These are phyloP conservation scores for Ephestia elutella DNA, from an alignment of 1,140 invertebrate genomes.

Conservation along the genomic window DNA sequence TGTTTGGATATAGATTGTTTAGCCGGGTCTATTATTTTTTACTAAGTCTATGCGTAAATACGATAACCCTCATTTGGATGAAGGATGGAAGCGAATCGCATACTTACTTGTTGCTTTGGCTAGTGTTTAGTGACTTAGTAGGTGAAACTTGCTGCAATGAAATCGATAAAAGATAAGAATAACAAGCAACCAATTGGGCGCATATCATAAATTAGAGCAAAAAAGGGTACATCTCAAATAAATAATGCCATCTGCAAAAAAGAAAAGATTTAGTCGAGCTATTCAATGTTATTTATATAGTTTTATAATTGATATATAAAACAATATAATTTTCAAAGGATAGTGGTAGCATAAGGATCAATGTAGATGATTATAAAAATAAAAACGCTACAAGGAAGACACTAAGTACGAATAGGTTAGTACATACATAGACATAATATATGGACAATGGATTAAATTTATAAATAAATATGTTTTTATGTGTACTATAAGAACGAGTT, in stretches of 20 bases:
- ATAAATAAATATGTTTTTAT: too few relatives aligned
- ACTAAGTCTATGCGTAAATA: too few relatives aligned
- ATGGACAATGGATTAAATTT: not conserved
- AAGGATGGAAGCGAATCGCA: slow-evolving; percentile 26
- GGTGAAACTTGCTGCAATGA: slow-evolving; percentile 71
- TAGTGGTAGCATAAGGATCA: too few relatives aligned
- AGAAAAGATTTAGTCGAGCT: not conserved
- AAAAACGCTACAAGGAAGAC: not conserved
- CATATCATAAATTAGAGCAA: not conserved
- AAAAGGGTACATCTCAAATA: slow-evolving; percentile 9
- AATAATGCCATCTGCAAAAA: slow-evolving; percentile 20
- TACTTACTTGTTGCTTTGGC: slow-evolving; percentile 66
- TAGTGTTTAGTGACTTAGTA: slow-evolving; percentile 71
- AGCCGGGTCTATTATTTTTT: too few relatives aligned
- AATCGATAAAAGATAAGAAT: slow-evolving; percentile 58
- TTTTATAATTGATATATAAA: too few relatives aligned
- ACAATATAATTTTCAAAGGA: too few relatives aligned
- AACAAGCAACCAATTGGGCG: slow-evolving; percentile 45
- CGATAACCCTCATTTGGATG: too few relatives aligned
- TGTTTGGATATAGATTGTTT: too few relatives aligned
- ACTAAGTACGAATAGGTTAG: not conserved
- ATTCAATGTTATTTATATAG: not conserved
- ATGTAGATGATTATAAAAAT: too few relatives aligned
- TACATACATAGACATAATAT: not conserved
- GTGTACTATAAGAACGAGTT: not conserved